phyloP scores from a whole-genome alignment of 2,797 vertebrate genomes.

The Clarias platycephalus region DNA sequence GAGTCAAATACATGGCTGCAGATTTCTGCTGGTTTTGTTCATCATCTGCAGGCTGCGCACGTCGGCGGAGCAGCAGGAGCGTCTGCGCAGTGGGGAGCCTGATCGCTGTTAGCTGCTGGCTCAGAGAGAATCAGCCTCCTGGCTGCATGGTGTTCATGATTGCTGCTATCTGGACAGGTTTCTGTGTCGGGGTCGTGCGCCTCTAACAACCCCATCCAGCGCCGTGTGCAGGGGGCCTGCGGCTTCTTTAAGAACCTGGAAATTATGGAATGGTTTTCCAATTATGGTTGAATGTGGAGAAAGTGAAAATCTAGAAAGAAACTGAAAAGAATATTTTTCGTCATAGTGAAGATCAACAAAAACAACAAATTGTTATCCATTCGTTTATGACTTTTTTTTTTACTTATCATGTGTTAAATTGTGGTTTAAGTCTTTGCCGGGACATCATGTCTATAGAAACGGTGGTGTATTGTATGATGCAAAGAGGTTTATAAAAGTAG shows the following conservation, averaged over 20 bases:
- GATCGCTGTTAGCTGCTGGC: constrained; percentile 17
- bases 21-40: not conserved
- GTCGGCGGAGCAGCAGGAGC: constrained; percentile 1
- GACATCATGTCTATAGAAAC: not conserved
- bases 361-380: too few relatives aligned
- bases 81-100: constrained; percentile 8
- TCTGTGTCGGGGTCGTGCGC: constrained; percentile 3
- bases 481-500: not conserved
- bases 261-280: constrained; percentile 21
- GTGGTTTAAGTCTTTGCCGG: not conserved
- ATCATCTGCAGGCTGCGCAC: constrained; percentile 22
- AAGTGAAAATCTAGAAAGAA: not conserved
- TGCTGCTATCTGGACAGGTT: constrained; percentile 27
- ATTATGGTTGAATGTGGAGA: not conserved
- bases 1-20: not conserved
- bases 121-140: constrained; percentile 18
- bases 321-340: not conserved
- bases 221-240: not conserved
- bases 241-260: not conserved
- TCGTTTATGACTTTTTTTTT: not conserved
- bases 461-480: not conserved
- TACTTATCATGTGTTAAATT: not conserved
- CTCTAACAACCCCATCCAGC: constrained; percentile 25
- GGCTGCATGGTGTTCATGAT: constrained; percentile 36
- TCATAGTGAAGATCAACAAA: not conserved